Conservation (phyloP, 2,888 invertebrate genomes). For the Pseudoips prasinana region DNA sequence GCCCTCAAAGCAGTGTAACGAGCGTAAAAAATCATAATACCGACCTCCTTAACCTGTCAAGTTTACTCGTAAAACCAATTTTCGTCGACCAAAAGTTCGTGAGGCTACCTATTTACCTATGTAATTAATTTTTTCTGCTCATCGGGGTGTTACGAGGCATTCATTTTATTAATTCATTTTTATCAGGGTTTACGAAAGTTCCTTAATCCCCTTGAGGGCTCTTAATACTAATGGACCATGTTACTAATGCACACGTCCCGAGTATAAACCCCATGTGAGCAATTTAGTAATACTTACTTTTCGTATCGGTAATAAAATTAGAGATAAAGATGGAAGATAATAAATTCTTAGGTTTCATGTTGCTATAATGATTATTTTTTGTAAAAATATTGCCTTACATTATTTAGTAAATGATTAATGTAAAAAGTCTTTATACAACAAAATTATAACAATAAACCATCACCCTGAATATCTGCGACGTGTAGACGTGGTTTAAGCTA, state of each 20-base stretch:
- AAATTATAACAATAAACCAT: too few relatives aligned
- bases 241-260: slow-evolving; percentile 16
- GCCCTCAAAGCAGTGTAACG: slow-evolving; percentile 3
- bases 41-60: slow-evolving; percentile 14
- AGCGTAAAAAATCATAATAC: slow-evolving; percentile 10
- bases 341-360: too few relatives aligned
- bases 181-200: slow-evolving; percentile 13
- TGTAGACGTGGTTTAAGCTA: too few relatives aligned
- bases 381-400: too few relatives aligned
- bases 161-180: slow-evolving; percentile 19
- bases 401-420: too few relatives aligned
- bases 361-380: too few relatives aligned
- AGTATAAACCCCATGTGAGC: too few relatives aligned
- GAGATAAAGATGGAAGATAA: too few relatives aligned
- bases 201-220: slow-evolving; percentile 10
- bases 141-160: slow-evolving; percentile 7
- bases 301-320: too few relatives aligned
- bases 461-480: too few relatives aligned
- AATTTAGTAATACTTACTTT: too few relatives aligned
- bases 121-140: slow-evolving; percentile 22
- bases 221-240: slow-evolving; percentile 22
- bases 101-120: slow-evolving; percentile 12
- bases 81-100: slow-evolving; percentile 14
- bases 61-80: slow-evolving; percentile 22
- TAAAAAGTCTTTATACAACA: too few relatives aligned